Evolutionary conservation across 37 sponge, comb jelly and placozoan species (phyloP), one percentile per base, ranked within the genome.

Genomic region (Amphimedon queenslandica): DNA sequence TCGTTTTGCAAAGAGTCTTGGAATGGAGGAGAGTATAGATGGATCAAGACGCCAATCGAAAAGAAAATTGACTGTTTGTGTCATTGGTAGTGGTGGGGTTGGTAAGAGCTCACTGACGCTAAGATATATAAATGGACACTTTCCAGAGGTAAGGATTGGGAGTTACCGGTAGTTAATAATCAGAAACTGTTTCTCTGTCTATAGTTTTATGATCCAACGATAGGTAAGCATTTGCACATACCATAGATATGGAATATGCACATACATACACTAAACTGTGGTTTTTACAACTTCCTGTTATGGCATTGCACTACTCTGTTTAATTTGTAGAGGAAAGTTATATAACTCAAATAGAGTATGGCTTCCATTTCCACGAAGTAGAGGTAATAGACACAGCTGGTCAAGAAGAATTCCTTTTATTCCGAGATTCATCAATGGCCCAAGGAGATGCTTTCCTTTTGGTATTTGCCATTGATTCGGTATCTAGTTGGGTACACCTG

Each of bases 331-430:
- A 90, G 77, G 90, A 90, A 76, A 84, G 86, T 61, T 90, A 85
- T 74, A 75, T 90, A 23, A 80, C 84, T 37, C 80, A 84, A 67
- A 73, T 91, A n/a, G 89, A 88, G 58, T 88, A 88, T 42, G 89
- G 89, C 6, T 78, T 83, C 42, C 70, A 88, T 51, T 55, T 28
- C 6, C 82, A 82, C 67, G 92, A 89, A 35, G 77, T 94, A 20
- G 94, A 94, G 68, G 86, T 94, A 43, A 80, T 94, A 31, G 94
- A 94, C 71, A 94, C 94, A 31, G 94, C 94, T 4, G 94, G 94
- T 3, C 90, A 94, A 63, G 94, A 94, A 61, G 94, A 94, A 69
- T 94, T 94, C 40, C 64, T 88, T 76, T 68, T 72, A 66, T 89
- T 82, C 75, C 40, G 94, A 42, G 82, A 94, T 77, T 55, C 77